A percentile compares a stretch with the other conserved stretches of the same genome.
These are phyloP conservation scores for Collichthys lucidus DNA, from an alignment of 2,113 vertebrate species.

Conservation along the genomic window DNA sequence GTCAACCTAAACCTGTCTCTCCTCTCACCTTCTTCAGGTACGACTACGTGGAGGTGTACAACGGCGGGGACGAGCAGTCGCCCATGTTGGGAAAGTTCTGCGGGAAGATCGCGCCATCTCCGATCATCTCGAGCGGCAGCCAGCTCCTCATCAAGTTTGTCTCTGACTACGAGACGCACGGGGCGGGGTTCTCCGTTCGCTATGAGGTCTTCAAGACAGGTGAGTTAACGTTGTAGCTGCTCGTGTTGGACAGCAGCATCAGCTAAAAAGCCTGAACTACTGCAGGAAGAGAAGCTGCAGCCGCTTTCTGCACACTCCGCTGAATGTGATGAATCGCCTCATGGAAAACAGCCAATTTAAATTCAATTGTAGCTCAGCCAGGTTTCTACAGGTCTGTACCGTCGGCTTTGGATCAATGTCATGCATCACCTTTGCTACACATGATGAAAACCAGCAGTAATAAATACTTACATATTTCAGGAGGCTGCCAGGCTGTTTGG, in stretches of 20 bases:
- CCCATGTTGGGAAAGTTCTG: constrained; percentile 93
- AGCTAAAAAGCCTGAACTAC: not conserved
- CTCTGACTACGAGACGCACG: constrained; percentile 98
- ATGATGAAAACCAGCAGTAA: constrained; percentile 5
- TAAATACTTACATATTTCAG: constrained; percentile 7
- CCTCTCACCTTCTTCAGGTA: constrained; percentile 84
- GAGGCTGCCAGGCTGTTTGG: fast-evolving
- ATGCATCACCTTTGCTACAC: not conserved
- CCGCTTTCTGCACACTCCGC: not conserved
- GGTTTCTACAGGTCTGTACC: constrained; percentile 25
- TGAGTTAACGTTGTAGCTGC: constrained; percentile 48
- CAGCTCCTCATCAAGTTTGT: constrained; percentile 98
- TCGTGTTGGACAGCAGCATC: not conserved
- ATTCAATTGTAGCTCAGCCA: constrained; percentile 21
- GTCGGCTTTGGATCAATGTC: constrained; percentile 19
- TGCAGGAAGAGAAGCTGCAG: not conserved
- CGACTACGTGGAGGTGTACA: constrained; percentile 97
- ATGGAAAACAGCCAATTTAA: constrained; percentile 36
- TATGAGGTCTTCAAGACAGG: constrained; percentile 99
- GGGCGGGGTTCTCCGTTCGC: constrained; percentile 97
- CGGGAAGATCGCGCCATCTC: constrained; percentile 96
- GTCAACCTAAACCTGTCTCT: not conserved
- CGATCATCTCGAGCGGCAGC: constrained; percentile 91
- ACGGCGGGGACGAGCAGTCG: constrained; percentile 88
- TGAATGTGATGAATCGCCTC: constrained; percentile 41